Percentiles rank a stretch among this genome's conserved stretches.
Conservation (phyloP, 2,113 vertebrate genomes). For the Oryzias javanicus region DNA sequence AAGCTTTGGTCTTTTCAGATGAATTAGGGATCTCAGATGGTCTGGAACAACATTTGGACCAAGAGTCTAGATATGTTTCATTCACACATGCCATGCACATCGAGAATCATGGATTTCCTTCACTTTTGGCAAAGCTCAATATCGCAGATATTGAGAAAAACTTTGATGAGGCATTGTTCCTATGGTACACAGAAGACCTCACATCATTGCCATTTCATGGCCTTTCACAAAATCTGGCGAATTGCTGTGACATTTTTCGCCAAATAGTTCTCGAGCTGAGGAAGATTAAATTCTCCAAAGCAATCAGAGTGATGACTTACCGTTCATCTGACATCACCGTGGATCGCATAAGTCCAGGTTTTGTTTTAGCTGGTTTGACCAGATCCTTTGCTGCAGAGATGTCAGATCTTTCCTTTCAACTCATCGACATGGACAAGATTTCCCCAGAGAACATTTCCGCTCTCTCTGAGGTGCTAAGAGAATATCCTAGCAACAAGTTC, state of each 20-base stretch:
- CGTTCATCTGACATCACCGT: conserved; percentile 75
- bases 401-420: conserved; percentile 79
- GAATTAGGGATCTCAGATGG: conserved; percentile 72
- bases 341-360: conserved; percentile 79
- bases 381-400: conserved; percentile 79
- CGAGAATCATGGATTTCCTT: conserved; percentile 33
- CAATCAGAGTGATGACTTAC: conserved; percentile 79
- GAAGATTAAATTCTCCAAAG: conserved; percentile 50
- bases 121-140: conserved; percentile 47
- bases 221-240: conserved; percentile 68
- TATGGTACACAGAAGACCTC: conserved; percentile 81
- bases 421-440: conserved; percentile 77
- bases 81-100: conserved; percentile 62
- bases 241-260: conserved; percentile 80
- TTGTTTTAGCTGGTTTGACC: conserved; percentile 81
- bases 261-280: conserved; percentile 77
- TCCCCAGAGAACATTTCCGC: conserved; percentile 72
- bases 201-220: conserved; percentile 50
- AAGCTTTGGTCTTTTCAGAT: conserved; percentile 81
- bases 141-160: conserved; percentile 57
- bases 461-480: conserved; percentile 74
- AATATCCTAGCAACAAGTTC: conserved; percentile 66
- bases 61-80: conserved; percentile 67
- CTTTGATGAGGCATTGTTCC: conserved; percentile 80
- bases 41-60: conserved; percentile 74